phyloP scores from a whole-genome alignment of 2,888 invertebrate genomes.

The Dexiosoma caninum region DNA sequence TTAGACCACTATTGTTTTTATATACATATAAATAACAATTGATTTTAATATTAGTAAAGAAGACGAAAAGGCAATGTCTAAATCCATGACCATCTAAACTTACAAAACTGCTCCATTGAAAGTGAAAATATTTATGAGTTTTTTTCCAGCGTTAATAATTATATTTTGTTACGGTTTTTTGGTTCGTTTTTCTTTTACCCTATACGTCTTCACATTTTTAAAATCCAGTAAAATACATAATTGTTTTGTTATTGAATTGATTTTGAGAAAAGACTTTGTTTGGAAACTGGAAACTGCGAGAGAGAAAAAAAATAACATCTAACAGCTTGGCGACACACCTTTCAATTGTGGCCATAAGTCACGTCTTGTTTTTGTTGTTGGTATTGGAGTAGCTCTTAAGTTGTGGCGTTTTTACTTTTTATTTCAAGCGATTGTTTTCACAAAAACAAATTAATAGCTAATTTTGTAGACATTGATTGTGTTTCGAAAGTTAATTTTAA shows the following conservation, averaged over 20 bases:
- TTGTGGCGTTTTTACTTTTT: constrained; percentile 13
- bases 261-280: constrained; percentile 9
- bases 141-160: neutral
- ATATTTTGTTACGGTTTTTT: neutral
- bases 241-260: constrained; percentile 8
- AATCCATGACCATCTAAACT: constrained; percentile 13
- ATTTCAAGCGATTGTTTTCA: neutral
- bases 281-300: constrained; percentile 6
- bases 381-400: neutral
- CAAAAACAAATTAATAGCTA: neutral
- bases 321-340: constrained; percentile 41
- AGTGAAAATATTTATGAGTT: constrained; percentile 36
- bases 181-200: neutral
- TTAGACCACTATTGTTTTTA: neutral
- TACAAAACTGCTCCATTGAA: constrained; percentile 18
- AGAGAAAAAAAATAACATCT: too few relatives aligned
- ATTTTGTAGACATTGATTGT: constrained; percentile 7
- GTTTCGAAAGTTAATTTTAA: constrained; percentile 32
- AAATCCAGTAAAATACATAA: neutral
- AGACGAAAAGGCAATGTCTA: neutral
- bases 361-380: neutral
- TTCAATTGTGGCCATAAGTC: constrained; percentile 18
- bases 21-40: neutral
- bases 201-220: neutral
- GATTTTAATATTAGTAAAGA: neutral